Base-by-base conservation (phyloP, 2,888 invertebrate species). In the Amphipoea oculea region DNA sequence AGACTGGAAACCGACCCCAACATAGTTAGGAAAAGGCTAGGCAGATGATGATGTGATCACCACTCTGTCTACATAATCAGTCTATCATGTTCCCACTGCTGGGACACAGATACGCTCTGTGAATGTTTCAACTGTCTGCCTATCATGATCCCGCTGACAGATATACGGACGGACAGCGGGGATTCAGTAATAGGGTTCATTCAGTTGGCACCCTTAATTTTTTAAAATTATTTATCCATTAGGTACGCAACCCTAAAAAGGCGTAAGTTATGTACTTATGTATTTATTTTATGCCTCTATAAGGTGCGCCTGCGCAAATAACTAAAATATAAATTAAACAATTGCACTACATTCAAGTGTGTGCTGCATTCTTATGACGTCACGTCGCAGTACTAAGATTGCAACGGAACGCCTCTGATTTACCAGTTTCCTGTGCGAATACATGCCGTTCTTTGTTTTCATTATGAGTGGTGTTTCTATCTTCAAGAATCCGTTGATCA, bases 281-380 rank as follows among this genome's bases (percentile, higher is more conserved):
- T 45, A 11, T 7, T 40, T 7, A 36, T 36, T 20, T 54, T 4
- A 40, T 29, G 23, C 11, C 17, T 23, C 4, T 11, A 67, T 20
- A 36, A 54, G 3, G 0, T 63, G 51, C n/a, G 51, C 29, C 14
- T 29, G 57, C 29, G 70, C 14, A 48, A 54, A 76, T 42, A 54
- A 17, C 60, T 45, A 11, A 40, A 57, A 17, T 40, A 67, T 42
- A 2, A 20, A 57, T 23, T 40, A 36, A 70, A 76, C 63, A 76
- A 79, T 29, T 62, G 67, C 71, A 72, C 48, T 36, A 29, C 5
- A 40, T 42, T 60, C 36, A 48, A 71, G 63, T 67, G 51, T 60
- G 42, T 57, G 17, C 54, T 63, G 70, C 63, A 51, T 63, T 62
- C 76, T 57, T 62, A 4, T 80, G 86, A 76, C 83, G 76, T 88